Conservation (phyloP, 2,113 vertebrate genomes). For the Zapus hudsonius region DNA sequence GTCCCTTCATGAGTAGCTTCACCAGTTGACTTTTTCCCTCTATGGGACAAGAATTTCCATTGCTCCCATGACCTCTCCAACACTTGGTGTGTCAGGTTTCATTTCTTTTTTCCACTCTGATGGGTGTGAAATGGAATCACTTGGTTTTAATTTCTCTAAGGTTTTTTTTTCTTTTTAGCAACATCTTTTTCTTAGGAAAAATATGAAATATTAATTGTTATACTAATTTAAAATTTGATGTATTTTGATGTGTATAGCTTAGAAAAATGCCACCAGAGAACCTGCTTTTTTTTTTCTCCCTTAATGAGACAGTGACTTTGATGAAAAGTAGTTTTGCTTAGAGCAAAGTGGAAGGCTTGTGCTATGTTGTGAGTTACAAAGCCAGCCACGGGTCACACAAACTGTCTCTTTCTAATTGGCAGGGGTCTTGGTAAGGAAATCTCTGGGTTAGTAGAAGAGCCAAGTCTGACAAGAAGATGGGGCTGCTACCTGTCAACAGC, state of each 20-base stretch:
- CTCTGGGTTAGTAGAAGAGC: conserved; percentile 52
- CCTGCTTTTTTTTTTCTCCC: neutral
- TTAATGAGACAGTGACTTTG: conserved; percentile 32
- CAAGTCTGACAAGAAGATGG: conserved; percentile 61
- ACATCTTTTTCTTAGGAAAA: conserved; percentile 6
- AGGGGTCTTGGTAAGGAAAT: conserved; percentile 67
- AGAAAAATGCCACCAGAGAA: neutral
- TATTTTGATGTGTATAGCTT: neutral
- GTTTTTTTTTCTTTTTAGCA: neutral
- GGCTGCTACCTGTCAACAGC: conserved; percentile 49
- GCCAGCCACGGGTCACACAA: neutral
- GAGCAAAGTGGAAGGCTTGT: neutral
- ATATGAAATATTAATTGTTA: neutral
- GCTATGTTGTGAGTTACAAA: conserved; percentile 24
- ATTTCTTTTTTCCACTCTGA: neutral
- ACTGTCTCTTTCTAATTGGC: conserved; percentile 53
- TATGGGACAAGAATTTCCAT: accelerated
- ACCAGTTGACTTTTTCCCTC: neutral
- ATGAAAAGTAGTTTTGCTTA: conserved; percentile 24
- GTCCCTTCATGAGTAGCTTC: neutral
- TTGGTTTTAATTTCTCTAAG: conserved; percentile 20
- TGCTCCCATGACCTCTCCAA: neutral
- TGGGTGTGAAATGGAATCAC: neutral
- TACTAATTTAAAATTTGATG: neutral
- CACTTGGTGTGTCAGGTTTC: neutral